These are phyloP conservation scores for Eumeta japonica DNA, from an alignment of 1,140 invertebrate genomes.

Conservation along the genomic window DNA sequence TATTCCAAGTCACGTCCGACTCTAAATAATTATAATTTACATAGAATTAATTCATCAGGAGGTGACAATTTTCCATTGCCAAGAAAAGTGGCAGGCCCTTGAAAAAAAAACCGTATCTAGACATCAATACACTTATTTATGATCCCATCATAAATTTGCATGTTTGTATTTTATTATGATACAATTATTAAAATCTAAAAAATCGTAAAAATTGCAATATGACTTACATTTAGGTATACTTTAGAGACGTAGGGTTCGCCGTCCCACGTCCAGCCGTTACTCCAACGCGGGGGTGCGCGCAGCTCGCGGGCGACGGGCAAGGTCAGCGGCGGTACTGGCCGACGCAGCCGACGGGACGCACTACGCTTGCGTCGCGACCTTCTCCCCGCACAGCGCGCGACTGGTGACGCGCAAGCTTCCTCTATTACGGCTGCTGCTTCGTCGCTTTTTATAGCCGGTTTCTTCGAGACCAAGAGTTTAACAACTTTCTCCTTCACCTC, in stretches of 20 bases:
- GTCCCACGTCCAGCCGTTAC: conserved; percentile 90
- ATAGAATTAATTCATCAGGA: too few relatives aligned
- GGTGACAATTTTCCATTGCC: too few relatives aligned
- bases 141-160: too few relatives aligned
- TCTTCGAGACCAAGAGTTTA: conserved; percentile 38
- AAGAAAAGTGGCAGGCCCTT: too few relatives aligned
- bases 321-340: conserved; percentile 11
- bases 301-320: conserved; percentile 19
- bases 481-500: conserved; percentile 25
- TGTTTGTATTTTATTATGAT: too few relatives aligned
- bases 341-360: conserved; percentile 12
- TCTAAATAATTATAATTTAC: too few relatives aligned
- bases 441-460: conserved; percentile 36
- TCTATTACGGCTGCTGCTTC: conserved; percentile 38
- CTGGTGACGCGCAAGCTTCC: conserved; percentile 36
- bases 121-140: too few relatives aligned
- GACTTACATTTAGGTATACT: conserved; percentile 84
- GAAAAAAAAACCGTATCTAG: too few relatives aligned
- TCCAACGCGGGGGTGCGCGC: conserved; percentile 68
- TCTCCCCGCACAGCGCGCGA: conserved; percentile 11
- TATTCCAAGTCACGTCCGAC: too few relatives aligned
- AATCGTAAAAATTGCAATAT: not conserved
- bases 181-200: too few relatives aligned
- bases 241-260: conserved; percentile 79
- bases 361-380: conserved; percentile 19